phyloP scores from a whole-genome alignment of 2,797 vertebrate species.

The Phaenicophaeus curvirostris region DNA sequence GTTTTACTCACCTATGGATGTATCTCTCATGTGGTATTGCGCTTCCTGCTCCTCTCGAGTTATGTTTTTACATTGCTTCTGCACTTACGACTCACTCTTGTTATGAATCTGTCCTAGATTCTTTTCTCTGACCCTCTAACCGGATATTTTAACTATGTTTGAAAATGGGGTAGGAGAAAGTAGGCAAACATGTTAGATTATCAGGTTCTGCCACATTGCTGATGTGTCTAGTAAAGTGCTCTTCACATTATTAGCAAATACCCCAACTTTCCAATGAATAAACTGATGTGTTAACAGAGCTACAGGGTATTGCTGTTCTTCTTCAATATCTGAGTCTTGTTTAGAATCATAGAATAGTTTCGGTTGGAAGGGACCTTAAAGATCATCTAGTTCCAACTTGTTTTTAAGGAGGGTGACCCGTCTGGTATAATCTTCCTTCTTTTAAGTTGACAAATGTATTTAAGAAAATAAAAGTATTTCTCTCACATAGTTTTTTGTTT shows the following conservation, averaged over 20 bases:
- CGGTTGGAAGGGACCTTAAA: too few species aligned
- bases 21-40: not conserved
- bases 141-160: not conserved
- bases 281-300: not conserved
- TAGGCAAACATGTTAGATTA: not conserved
- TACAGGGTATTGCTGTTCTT: not conserved
- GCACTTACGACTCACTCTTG: not conserved
- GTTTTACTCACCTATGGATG: not conserved
- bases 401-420: not conserved
- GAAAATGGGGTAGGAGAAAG: slow-evolving; percentile 36
- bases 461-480: not conserved
- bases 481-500: not conserved
- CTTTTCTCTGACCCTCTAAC: slow-evolving; percentile 23
- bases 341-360: not conserved
- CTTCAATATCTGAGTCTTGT: not conserved
- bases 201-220: slow-evolving; percentile 25
- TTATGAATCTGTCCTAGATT: slow-evolving; percentile 39
- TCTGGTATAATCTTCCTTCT: not conserved
- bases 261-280: not conserved
- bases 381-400: not conserved
- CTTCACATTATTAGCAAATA: not conserved
- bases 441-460: not conserved
- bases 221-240: not conserved
- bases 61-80: not conserved
- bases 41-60: slow-evolving; percentile 29